These are phyloP conservation scores for Smutsia temminckii DNA, from an alignment of 2,797 vertebrate species.

Conservation along the genomic window DNA sequence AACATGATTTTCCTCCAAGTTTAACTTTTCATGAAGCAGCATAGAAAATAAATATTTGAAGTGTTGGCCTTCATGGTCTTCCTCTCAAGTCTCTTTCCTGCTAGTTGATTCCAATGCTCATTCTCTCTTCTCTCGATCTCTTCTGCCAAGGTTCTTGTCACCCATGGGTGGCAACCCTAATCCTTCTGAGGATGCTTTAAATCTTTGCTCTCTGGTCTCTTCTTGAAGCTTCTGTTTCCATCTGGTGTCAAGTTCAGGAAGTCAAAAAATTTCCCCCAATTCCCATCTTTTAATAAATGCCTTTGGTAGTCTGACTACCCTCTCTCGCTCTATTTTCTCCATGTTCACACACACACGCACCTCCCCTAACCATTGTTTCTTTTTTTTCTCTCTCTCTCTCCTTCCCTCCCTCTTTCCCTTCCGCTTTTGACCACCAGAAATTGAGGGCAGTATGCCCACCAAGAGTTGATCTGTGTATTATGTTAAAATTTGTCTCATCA, in stretches of 20 bases:
- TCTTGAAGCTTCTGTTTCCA: slow-evolving; percentile 15
- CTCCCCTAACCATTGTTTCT: not conserved
- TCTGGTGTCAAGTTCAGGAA: slow-evolving; percentile 24
- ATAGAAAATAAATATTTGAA: slow-evolving; percentile 61
- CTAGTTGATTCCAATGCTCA: not conserved
- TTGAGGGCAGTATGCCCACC: not conserved
- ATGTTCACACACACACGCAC: not conserved
- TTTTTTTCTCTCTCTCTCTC: not conserved
- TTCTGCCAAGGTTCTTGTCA: slow-evolving; percentile 12
- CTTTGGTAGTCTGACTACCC: not conserved
- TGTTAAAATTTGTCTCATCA: not conserved
- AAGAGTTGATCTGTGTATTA: not conserved
- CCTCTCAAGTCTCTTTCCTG: slow-evolving; percentile 47
- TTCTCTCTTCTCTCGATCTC: slow-evolving; percentile 31
- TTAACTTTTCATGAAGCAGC: slow-evolving; percentile 56
- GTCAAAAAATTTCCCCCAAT: not conserved
- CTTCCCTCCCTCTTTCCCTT: not conserved
- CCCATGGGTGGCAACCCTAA: not conserved
- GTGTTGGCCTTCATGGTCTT: slow-evolving; percentile 54
- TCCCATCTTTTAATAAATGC: not conserved
- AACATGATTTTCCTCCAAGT: not conserved
- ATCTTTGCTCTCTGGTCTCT: not conserved
- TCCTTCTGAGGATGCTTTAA: slow-evolving; percentile 16
- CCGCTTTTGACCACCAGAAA: not conserved
- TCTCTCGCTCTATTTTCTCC: not conserved